A percentile compares a stretch with the other conserved stretches of the same genome.
These are phyloP conservation scores for Lochmaea capreae DNA, from an alignment of 2,888 invertebrate genomes.

Conservation along the genomic window DNA sequence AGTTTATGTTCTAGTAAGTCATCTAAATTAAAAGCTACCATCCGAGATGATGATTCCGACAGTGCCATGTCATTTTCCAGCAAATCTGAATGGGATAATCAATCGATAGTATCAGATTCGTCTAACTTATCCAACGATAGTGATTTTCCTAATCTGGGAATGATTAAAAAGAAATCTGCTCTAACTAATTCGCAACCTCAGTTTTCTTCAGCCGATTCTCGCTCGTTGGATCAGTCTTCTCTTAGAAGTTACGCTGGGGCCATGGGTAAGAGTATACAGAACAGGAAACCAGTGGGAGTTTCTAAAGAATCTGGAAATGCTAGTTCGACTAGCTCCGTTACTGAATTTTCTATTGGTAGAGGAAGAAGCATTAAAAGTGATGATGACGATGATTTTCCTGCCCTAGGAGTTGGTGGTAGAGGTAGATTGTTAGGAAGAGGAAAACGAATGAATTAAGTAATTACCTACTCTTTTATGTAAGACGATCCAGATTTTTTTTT, in stretches of 20 bases:
- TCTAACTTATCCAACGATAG: slow-evolving; percentile 13
- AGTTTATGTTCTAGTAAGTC: slow-evolving; percentile 24
- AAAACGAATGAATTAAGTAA: slow-evolving; percentile 7
- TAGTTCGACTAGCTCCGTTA: neutral
- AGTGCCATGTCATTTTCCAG: slow-evolving; percentile 40
- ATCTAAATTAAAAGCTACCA: slow-evolving; percentile 15
- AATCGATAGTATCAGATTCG: slow-evolving; percentile 33
- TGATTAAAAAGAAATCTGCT: slow-evolving; percentile 5
- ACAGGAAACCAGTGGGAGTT: slow-evolving; percentile 37
- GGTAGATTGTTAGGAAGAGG: slow-evolving; percentile 21
- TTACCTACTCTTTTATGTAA: too few species aligned
- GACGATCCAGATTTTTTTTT: too few species aligned
- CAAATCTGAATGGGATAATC: slow-evolving; percentile 43
- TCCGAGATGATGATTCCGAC: slow-evolving; percentile 37
- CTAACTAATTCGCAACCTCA: slow-evolving; percentile 25
- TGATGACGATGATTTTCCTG: slow-evolving; percentile 37
- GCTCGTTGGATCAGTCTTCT: slow-evolving; percentile 21
- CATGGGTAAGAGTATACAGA: slow-evolving; percentile 36
- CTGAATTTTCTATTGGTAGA: slow-evolving; percentile 1
- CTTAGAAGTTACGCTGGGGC: slow-evolving; percentile 40
- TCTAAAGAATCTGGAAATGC: neutral
- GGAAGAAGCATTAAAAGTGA: slow-evolving; percentile 2
- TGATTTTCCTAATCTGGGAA: slow-evolving; percentile 28
- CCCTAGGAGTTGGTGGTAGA: slow-evolving; percentile 35
- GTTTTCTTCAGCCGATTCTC: slow-evolving; percentile 34